Evolutionary conservation across 2,797 vertebrate species (phyloP).

Genomic region (Phalanger gymnotis): DNA sequence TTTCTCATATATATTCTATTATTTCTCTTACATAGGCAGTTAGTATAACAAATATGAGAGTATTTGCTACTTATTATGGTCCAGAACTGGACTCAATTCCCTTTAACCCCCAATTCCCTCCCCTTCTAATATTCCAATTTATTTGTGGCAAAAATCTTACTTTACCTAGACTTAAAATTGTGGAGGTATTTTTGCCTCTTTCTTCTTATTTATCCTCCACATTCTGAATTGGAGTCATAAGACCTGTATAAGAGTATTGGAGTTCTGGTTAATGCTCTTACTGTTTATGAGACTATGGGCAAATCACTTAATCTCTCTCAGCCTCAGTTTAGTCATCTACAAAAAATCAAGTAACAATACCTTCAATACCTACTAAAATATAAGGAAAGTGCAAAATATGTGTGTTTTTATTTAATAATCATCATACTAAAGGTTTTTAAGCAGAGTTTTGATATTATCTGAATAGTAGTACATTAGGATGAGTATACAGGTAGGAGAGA

Average conservation of each 20-base stretch:
- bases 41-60: neutral
- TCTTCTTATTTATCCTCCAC: neutral
- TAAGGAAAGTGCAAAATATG: neutral
- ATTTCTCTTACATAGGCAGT: neutral
- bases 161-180: constrained; percentile 3
- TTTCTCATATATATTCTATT: neutral
- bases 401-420: neutral
- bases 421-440: neutral
- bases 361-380: neutral
- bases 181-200: constrained; percentile 4
- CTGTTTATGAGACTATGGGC: neutral
- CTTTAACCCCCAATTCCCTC: neutral
- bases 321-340: neutral
- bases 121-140: neutral
- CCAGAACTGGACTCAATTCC: neutral
- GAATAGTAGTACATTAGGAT: neutral
- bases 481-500: neutral
- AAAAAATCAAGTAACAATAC: neutral
- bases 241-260: neutral
- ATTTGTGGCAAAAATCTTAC: neutral
- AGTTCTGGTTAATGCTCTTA: neutral
- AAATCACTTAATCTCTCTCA: neutral
- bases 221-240: neutral
- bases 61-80: neutral
- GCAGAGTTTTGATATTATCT: neutral